Evolutionary conservation across 2,888 invertebrate species (phyloP).

Genomic region (Lamellibrachia columna): DNA sequence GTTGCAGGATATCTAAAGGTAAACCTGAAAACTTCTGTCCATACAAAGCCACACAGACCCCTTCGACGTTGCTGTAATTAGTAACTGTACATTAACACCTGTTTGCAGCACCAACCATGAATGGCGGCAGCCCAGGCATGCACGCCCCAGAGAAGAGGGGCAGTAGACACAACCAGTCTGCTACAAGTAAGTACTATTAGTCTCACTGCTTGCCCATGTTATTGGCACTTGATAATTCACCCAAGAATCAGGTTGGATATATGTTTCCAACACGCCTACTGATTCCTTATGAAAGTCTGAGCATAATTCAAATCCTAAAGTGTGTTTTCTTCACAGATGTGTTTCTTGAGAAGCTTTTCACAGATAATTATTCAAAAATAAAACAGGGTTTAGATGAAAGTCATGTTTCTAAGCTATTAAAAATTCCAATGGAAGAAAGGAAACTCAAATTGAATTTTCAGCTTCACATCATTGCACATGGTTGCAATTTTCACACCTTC

Average conservation of each 20-base stretch:
- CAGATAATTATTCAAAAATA: too few relatives aligned
- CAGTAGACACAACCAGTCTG: slow-evolving; percentile 3
- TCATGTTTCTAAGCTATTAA: background rate
- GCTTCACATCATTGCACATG: background rate
- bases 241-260: background rate
- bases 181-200: background rate
- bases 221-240: background rate
- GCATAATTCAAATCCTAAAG: background rate
- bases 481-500: background rate
- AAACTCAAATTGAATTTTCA: background rate
- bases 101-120: slow-evolving; percentile 18
- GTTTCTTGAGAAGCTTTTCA: background rate
- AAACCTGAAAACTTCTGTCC: background rate
- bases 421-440: too few relatives aligned
- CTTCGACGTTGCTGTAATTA: background rate
- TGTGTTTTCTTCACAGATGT: background rate
- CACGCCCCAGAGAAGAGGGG: background rate
- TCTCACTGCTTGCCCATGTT: background rate
- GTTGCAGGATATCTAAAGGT: background rate
- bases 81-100: background rate
- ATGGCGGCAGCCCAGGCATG: slow-evolving; percentile 18
- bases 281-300: background rate
- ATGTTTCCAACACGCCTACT: background rate
- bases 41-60: background rate
- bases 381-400: background rate